Evolutionary conservation across 2,888 invertebrate species (phyloP), one percentile per base, ranked within the genome.

Genomic region (Oligia strigilis): DNA sequence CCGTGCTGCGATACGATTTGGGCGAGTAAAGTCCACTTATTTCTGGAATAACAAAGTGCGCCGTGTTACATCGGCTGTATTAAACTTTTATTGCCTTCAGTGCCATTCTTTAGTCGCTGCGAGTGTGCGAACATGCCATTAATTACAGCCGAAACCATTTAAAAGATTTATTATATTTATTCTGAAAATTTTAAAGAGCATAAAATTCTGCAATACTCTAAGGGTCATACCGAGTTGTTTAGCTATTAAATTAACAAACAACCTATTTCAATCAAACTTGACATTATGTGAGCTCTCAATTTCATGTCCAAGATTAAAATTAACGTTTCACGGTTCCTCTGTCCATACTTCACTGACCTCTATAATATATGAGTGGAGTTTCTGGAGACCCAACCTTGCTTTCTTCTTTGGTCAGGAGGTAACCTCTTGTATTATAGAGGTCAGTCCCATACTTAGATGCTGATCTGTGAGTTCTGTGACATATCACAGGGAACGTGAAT

Each of bases 151-250:
- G 91, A 94, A 95, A 95, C 94, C 95, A 94, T 96, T 95, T 94
- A 94, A 92, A 92, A 95, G 95, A 96, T 96, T 96, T 95, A 96
- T 95, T 92, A 93, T 92, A 93, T 94, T 94, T 94, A 94, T 95
- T 92, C 93, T 85, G 92, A 93, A 95, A 94, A 91, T 92, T 90
- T 92, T 92, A 92, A 92, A 90, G 84, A 89, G 89, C 90, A 91
- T 90, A 89, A 90, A 91, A 91, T 90, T 90, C 87, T 90, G 90
- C 90, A 90, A 90, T 92, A 90, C 90, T 71, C 85, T 84, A 80
- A 87, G 88, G 90, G 89, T 87, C 89, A 86, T 69, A 69, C 78
- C 77, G 84, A 89, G 85, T 89, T 84, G 86, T 88, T 87, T 88
- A 85, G 84, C 89, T 88, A 81, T 87, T 77, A 60, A 84, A 72